These are phyloP conservation scores for Sterrhoptilus dennistouni DNA, from an alignment of 2,113 vertebrate genomes.

Conservation along the genomic window DNA sequence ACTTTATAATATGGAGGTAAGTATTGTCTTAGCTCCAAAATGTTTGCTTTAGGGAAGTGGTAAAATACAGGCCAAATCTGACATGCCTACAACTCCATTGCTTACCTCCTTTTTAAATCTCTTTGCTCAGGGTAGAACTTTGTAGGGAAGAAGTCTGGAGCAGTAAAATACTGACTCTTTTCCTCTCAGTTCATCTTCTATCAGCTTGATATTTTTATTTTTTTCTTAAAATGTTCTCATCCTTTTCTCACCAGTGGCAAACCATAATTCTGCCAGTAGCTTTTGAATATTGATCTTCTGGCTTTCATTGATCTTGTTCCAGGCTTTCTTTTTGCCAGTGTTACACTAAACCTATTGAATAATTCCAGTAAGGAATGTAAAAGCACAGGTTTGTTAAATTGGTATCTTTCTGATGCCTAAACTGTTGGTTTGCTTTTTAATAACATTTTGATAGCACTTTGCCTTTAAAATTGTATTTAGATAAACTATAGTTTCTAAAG, in stretches of 20 bases:
- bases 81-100: background rate
- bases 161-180: background rate
- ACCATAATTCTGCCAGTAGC: background rate
- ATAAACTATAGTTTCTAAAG: background rate
- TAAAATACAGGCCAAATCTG: background rate
- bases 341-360: background rate
- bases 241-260: background rate
- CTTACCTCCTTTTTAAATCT: background rate
- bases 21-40: background rate
- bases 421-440: background rate
- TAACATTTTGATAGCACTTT: background rate
- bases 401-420: background rate
- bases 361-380: background rate
- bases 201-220: background rate
- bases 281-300: background rate
- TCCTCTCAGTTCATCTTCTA: background rate
- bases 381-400: background rate
- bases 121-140: background rate
- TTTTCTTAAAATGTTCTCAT: background rate
- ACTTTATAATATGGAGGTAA: background rate
- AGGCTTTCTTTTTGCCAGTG: background rate
- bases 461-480: background rate
- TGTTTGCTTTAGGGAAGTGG: background rate
- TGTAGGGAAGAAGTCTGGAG: background rate
- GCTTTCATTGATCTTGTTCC: background rate